Evolutionary conservation across 1,140 invertebrate species (phyloP).

Genomic region (Galleria mellonella): DNA sequence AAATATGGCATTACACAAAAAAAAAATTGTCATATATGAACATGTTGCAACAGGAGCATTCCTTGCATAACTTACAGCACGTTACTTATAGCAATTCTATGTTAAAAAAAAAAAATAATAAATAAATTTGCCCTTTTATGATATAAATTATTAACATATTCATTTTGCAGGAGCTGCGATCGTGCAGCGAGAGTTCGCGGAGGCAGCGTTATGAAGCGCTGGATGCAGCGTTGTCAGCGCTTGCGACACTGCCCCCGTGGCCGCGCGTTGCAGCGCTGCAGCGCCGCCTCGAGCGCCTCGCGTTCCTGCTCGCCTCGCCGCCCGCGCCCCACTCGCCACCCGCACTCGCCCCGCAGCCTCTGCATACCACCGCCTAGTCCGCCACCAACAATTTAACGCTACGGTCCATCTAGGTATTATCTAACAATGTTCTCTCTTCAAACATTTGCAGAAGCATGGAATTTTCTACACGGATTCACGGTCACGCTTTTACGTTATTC

Average conservation of each 20-base stretch:
- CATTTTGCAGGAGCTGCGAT: slow-evolving; percentile 47
- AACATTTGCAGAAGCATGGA: no score
- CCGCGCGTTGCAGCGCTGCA: slow-evolving; percentile 29
- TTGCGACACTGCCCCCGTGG: slow-evolving; percentile 12
- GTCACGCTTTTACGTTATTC: no score
- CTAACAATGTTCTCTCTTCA: no score
- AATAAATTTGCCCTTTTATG: no score
- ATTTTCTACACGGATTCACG: no score
- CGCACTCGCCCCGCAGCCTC: slow-evolving; percentile 6
- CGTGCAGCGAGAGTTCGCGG: slow-evolving; percentile 37
- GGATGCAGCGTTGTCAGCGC: slow-evolving; percentile 27
- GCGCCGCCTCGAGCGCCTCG: slow-evolving; percentile 29
- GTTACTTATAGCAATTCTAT: no score
- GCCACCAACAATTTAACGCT: neutral
- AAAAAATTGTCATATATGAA: no score
- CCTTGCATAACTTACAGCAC: no score
- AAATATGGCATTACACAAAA: no score
- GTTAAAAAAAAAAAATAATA: no score
- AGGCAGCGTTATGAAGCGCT: slow-evolving; percentile 37
- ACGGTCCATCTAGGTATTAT: neutral
- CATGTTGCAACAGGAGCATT: no score
- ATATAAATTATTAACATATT: no score
- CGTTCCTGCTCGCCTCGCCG: slow-evolving; percentile 30
- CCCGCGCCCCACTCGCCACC: slow-evolving; percentile 4
- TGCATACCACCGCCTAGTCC: slow-evolving; percentile 3